These are phyloP conservation scores for Halictus ligatus DNA, from an alignment of 2,888 invertebrate genomes.

Conservation along the genomic window DNA sequence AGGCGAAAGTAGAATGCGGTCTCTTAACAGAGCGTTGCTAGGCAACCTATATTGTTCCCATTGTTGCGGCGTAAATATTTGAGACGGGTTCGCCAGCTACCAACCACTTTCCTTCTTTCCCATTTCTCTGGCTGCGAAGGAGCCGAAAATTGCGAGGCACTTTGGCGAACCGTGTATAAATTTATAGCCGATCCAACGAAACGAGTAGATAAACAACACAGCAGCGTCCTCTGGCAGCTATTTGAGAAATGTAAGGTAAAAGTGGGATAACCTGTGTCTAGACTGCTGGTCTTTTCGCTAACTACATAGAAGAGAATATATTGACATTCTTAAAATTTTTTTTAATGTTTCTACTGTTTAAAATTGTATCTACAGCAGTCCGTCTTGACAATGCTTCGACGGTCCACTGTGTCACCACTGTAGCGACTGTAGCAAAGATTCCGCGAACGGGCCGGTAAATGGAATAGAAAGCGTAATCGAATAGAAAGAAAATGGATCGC, in stretches of 20 bases:
- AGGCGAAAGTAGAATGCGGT: constrained; percentile 46
- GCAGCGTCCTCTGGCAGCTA: no score
- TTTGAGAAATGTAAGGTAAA: no score
- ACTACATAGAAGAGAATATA: no score
- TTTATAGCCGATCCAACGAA: no score
- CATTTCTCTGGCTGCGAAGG: constrained; percentile 17
- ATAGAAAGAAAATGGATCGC: background rate
- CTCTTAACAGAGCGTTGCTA: constrained; percentile 67
- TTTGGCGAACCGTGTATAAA: no score
- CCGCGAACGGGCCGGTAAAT: background rate
- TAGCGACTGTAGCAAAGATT: background rate
- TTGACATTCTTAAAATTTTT: no score
- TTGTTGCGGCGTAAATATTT: constrained; percentile 70
- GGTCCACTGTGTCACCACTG: background rate
- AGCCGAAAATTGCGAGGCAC: no score
- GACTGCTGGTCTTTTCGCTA: background rate
- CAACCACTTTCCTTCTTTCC: constrained; percentile 47
- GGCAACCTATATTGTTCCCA: constrained; percentile 71
- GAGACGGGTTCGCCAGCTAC: constrained; percentile 39
- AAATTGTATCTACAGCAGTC: background rate
- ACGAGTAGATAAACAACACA: no score
- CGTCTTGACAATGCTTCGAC: background rate
- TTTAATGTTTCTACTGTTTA: no score
- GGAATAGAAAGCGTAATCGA: background rate
- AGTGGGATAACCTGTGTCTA: background rate